Evolutionary conservation across 1,140 invertebrate species (phyloP).

Genomic region (Ips nitidus): DNA sequence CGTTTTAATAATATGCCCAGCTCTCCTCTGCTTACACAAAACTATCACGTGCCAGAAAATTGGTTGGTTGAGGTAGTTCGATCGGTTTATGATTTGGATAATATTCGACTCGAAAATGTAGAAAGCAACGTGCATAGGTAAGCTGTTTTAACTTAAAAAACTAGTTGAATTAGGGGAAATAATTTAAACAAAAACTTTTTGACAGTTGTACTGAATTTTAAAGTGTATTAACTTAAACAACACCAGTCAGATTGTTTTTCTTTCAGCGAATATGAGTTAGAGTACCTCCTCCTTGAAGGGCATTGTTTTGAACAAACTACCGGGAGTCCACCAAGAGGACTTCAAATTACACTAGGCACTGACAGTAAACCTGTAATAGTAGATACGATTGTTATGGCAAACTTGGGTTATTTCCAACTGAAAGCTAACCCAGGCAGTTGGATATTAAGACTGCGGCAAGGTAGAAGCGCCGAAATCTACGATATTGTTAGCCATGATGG

Average conservation of each 20-base stretch:
- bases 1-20: constrained; percentile 87
- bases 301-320: constrained; percentile 93
- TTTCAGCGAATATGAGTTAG: constrained; percentile 87
- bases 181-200: background rate
- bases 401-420: constrained; percentile 95
- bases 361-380: constrained; percentile 72
- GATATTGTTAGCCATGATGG: constrained; percentile 79
- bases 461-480: constrained; percentile 93
- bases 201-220: background rate
- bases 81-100: constrained; percentile 97
- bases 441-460: constrained; percentile 83
- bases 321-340: constrained; percentile 91
- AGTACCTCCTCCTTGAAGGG: constrained; percentile 89
- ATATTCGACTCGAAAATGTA: constrained; percentile 90
- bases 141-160: constrained; percentile 8
- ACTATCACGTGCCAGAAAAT: constrained; percentile 95
- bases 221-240: background rate
- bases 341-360: constrained; percentile 95
- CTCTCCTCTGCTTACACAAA: constrained; percentile 91
- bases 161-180: background rate
- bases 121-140: constrained; percentile 73
- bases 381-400: constrained; percentile 99
- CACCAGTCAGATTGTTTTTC: constrained; percentile 40
- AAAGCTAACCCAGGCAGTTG: constrained; percentile 98
- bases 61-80: constrained; percentile 96